Evolutionary conservation across 2,888 invertebrate species (phyloP).

Genomic region (Protonemura montana): DNA sequence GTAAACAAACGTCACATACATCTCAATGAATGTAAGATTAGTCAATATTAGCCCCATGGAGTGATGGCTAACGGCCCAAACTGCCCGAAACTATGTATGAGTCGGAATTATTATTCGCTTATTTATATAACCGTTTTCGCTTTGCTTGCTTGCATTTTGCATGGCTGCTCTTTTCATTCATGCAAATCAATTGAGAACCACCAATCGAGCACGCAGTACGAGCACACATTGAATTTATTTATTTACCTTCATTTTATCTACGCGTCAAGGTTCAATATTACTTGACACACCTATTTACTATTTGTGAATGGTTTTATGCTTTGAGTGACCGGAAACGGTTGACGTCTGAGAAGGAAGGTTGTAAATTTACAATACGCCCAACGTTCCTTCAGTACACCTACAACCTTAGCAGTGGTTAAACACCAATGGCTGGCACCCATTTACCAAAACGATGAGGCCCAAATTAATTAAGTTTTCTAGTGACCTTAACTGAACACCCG

Average conservation of each 20-base stretch:
- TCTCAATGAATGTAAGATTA: constrained; percentile 12
- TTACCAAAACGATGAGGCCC: background rate
- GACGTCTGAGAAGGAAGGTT: background rate
- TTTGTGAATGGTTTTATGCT: background rate
- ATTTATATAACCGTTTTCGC: background rate
- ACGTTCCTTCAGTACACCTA: background rate
- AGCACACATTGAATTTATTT: background rate
- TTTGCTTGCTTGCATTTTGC: background rate
- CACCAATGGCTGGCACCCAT: background rate
- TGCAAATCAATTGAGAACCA: background rate
- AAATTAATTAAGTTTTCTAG: background rate
- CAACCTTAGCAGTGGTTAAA: background rate
- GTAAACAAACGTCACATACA: background rate
- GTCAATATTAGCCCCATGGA: background rate
- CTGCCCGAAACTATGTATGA: background rate
- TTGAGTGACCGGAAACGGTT: constrained; percentile 7
- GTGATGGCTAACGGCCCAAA: background rate
- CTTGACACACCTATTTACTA: background rate
- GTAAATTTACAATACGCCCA: background rate
- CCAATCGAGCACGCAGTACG: background rate
- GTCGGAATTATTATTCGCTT: background rate
- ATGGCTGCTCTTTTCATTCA: background rate
- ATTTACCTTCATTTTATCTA: background rate
- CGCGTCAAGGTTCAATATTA: background rate
- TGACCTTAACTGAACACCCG: background rate